Base-by-base conservation (phyloP, 1,140 invertebrate genomes). In the Goniozus legneri region DNA sequence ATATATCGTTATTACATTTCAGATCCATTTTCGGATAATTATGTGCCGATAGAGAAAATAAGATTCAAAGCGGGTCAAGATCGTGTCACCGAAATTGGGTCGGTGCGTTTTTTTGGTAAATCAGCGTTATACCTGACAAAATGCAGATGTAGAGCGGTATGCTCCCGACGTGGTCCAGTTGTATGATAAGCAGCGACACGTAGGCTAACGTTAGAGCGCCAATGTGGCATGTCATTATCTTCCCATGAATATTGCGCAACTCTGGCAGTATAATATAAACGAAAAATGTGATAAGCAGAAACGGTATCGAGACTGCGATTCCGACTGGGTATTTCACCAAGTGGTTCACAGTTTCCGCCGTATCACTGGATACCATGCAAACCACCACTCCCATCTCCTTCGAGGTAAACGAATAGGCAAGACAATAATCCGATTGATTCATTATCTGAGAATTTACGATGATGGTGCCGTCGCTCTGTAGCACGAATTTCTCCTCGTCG, bases 191-290 rank as follows among this genome's bases (percentile, higher is more conserved):
- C 3, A 85, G 64, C 24, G 77, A 68, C 0, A 76, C 55, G 54
- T 83, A 86, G 0, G 79, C 81, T 1, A 81, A 48, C 31, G 80
- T 67, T 1, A 87, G 65, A 0, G 77, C 77, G 6, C 75, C 56
- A 3, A 84, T 77, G 55, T 86, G 84, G 37, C 79, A 80, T 75
- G 85, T 83, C 21, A 86, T 62, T 2, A 78, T 81, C 67, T 81
- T 79, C 6, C 84, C 84, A 49, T 86, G 84, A 12, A 86, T 69
- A 64, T 84, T 86, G 2, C 80, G 54, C 10, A 85, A 63, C 42
- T 86, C 83, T 0, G 80, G 80, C 16, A 86, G 75, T 12, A 82
- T 58, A 0, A 80, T 76, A 59, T 87, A 86, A 0, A 86, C 82
- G 16, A 84, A 45, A 42, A 86, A 82, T 7, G 85, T 87, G 1